Base-by-base conservation (phyloP, 2,113 vertebrate species). In the Patagioenas fasciata region DNA sequence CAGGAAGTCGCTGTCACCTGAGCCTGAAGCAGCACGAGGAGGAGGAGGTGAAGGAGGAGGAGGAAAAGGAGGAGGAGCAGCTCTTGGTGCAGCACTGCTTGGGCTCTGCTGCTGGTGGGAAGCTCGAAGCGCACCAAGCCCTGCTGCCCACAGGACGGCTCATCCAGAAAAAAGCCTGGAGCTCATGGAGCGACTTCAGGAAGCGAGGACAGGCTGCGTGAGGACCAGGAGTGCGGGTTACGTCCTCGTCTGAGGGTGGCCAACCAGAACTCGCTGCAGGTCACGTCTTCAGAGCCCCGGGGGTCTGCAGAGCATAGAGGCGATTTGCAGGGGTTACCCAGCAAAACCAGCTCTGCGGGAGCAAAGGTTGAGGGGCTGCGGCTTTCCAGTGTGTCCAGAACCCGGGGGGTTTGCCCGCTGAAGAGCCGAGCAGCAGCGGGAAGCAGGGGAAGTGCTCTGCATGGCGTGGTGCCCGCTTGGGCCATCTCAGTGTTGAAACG, bases 391-490 rank as follows among this genome's bases (percentile, higher is more conserved):
- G 1, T 32, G 28, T 9, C 82, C 74, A 17, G 18, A 64, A 12
- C 25, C 1, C 0, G 0, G 13, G 17, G 47, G 2, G 3, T 9
- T 48, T 32, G 10, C 17, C 32, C 0, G 0, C 4, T 31, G 53
- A 81, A 65, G 51, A 58, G 64, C 69, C 1, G 3, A 13, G 11
- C 53, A 50, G 47, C 0, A 3, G 50, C 0, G 3, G 48, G 84
- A 78, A 38, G 42, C 40, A 48, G 28, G 15, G 24, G 47, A 88
- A 79, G 71, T 1, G 1, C 38, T 60, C 40, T 53, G 67, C 44
- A 23, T 0, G 0, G 31, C 5, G 0, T 1, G 0, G 42, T 0
- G 5, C 60, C 1, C 1, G 2, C 9, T 42, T 14, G 2, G 69
- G 81, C 51, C 83, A 66, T 13, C 2, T 3, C 51, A 14, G 36